phyloP scores from a whole-genome alignment of 1,140 invertebrate genomes.

The Spodoptera frugiperda region DNA sequence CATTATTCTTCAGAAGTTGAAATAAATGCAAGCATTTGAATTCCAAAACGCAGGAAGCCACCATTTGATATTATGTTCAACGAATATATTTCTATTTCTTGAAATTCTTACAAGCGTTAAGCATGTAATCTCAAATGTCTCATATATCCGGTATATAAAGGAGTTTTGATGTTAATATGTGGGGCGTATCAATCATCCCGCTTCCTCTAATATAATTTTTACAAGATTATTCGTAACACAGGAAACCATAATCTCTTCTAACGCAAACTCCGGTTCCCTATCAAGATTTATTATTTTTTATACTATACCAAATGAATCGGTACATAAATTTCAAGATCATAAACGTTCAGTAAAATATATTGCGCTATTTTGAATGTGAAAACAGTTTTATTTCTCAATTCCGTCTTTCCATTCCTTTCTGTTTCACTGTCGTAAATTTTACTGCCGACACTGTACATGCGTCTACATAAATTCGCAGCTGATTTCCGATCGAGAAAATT shows the following conservation, averaged over 20 bases:
- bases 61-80: background rate
- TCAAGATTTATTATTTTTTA: slow-evolving; percentile 59
- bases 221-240: slow-evolving; percentile 47
- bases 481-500: slow-evolving; percentile 63
- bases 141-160: slow-evolving; percentile 33
- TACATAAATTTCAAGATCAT: slow-evolving; percentile 62
- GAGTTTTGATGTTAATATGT: slow-evolving; percentile 32
- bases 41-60: background rate
- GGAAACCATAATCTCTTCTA: slow-evolving; percentile 46
- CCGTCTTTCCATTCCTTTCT: slow-evolving; percentile 53
- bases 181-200: slow-evolving; percentile 31
- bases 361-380: slow-evolving; percentile 59
- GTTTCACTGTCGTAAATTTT: slow-evolving; percentile 59
- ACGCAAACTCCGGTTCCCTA: slow-evolving; percentile 51
- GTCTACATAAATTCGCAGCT: slow-evolving; percentile 53
- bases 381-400: slow-evolving; percentile 67
- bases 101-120: slow-evolving; percentile 19
- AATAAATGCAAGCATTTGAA: background rate
- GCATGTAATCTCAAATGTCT: slow-evolving; percentile 19
- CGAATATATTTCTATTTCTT: background rate
- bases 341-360: slow-evolving; percentile 60
- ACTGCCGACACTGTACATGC: slow-evolving; percentile 55
- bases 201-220: slow-evolving; percentile 41
- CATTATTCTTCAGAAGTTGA: background rate
- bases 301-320: slow-evolving; percentile 55